Evolutionary conservation across 2,888 invertebrate species (phyloP), one percentile per base, ranked within the genome.

Genomic region (Trypoxylon attenuatum): DNA sequence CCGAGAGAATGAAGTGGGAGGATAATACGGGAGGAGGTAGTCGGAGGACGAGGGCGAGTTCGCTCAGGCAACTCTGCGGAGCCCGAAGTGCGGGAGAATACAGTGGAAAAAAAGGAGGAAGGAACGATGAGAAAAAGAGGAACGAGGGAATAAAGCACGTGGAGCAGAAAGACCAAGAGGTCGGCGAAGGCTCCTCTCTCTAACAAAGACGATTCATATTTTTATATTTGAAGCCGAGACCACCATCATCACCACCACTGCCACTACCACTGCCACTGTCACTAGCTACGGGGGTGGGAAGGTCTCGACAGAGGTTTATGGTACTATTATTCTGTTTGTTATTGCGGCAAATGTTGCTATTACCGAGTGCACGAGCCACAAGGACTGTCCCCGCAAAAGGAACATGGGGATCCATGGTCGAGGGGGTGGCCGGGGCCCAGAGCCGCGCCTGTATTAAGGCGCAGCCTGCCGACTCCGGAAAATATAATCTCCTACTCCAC

Each of bases 281-380:
- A n/a, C n/a, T n/a, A n/a, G n/a, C n/a, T n/a, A n/a, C n/a, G n/a
- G n/a, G n/a, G n/a, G n/a, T n/a, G n/a, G n/a, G n/a, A n/a, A n/a
- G 10, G 25, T 45, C 33, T 21, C 39, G 47, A 41, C 45, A n/a
- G 46, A 25, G 56, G 47, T 54, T 68, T 65, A 68, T 50, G 54
- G 39, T 42, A 46, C 59, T 41, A 57, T 70, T 70, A 68, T 41
- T 54, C 55, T 60, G 59, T 64, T 68, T 68, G 63, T 69, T 68
- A 68, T 64, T 50, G 59, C 63, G 39, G 63, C 54, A 59, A 63
- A 68, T 56, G 53, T 56, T 55, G 53, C 58, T 59, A 60, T 67
- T 63, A 63, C 63, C 15, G 39, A 50, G 57, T 43, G 53, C 25
- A 49, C 42, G 39, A 16, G 45, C 27, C n/a, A n/a, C 33, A 16